phyloP scores from a whole-genome alignment of 1,140 invertebrate genomes.

The Parasteatoda tepidariorum region DNA sequence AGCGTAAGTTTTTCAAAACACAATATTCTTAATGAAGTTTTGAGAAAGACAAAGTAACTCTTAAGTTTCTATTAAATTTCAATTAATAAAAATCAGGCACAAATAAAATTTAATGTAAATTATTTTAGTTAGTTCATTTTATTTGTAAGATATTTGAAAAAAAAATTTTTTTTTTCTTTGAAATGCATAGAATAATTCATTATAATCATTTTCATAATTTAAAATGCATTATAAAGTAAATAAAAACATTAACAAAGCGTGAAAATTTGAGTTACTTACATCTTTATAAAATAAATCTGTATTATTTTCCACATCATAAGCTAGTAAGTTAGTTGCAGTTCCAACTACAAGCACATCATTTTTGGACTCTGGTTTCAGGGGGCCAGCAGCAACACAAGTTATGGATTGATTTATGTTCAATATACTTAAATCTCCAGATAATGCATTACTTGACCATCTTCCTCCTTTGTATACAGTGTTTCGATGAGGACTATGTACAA shows the following conservation, averaged over 20 bases:
- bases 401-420: conserved; percentile 86
- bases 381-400: conserved; percentile 77
- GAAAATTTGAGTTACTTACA: conserved; percentile 70
- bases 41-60: too few relatives aligned
- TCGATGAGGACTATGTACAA: conserved; percentile 54
- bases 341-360: conserved; percentile 86
- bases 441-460: conserved; percentile 73
- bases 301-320: conserved; percentile 92
- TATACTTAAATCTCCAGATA: conserved; percentile 78
- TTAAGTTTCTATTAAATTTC: too few relatives aligned
- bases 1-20: too few relatives aligned
- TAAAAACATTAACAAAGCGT: neutral
- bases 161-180: neutral
- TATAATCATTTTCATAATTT: neutral
- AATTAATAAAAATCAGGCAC: too few relatives aligned
- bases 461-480: conserved; percentile 65
- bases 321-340: conserved; percentile 86
- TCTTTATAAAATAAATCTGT: conserved; percentile 92
- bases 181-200: neutral
- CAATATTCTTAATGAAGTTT: too few relatives aligned
- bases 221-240: neutral
- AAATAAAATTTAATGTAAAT: neutral
- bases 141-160: too few relatives aligned
- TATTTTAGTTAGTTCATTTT: neutral
- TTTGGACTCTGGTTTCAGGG: conserved; percentile 72